Conservation (phyloP, 2,888 invertebrate species). For the Himalopsyche kuldschensis region DNA sequence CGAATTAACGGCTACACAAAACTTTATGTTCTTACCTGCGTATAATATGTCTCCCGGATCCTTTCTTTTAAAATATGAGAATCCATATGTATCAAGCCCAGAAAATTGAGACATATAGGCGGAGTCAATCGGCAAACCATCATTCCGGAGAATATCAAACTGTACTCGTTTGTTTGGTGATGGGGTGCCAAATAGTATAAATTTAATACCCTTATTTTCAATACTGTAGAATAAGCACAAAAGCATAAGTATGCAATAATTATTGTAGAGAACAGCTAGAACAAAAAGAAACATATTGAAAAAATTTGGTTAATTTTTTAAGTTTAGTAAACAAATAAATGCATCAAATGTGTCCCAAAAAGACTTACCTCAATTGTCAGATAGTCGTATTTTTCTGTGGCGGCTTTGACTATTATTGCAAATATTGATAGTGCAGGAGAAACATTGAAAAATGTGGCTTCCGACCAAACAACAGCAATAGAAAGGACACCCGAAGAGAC, state of each 20-base stretch:
- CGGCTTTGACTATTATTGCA: constrained; percentile 87
- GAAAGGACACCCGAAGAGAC: constrained; percentile 78
- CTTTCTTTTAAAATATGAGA: constrained; percentile 84
- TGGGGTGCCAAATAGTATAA: constrained; percentile 96
- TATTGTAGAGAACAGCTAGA: constrained; percentile 83
- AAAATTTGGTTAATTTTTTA: neutral
- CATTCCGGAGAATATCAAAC: constrained; percentile 98
- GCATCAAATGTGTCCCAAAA: neutral
- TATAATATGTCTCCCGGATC: constrained; percentile 90
- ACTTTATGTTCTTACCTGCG: constrained; percentile 67
- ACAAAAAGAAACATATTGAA: constrained; percentile 39
- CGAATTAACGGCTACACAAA: neutral
- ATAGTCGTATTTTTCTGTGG: constrained; percentile 84
- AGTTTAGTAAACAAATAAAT: neutral
- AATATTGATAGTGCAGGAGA: constrained; percentile 92
- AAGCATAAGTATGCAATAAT: constrained; percentile 94
- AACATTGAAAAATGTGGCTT: constrained; percentile 95
- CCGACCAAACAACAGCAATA: constrained; percentile 96
- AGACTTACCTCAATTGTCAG: constrained; percentile 84
- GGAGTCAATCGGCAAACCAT: constrained; percentile 95
- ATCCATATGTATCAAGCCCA: constrained; percentile 97
- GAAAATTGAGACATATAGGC: constrained; percentile 97
- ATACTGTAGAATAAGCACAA: constrained; percentile 97
- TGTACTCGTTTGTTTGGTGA: constrained; percentile 98
- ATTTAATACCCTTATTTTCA: constrained; percentile 94